A percentile compares a stretch with the other conserved stretches of the same genome.
These are phyloP conservation scores for Monochamus alternatus DNA, from an alignment of 2,888 invertebrate species.

Conservation along the genomic window DNA sequence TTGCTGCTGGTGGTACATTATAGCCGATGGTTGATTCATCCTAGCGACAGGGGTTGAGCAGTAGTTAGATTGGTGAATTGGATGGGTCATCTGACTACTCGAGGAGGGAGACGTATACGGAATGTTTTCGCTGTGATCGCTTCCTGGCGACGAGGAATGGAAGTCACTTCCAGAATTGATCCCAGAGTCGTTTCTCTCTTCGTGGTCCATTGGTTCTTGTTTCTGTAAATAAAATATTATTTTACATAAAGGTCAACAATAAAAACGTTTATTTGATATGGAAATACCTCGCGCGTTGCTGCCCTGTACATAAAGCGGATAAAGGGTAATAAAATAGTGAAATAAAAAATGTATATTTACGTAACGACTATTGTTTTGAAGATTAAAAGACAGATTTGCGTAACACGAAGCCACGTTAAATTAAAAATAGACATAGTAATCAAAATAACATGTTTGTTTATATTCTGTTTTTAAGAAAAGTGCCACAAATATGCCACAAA, in stretches of 20 bases:
- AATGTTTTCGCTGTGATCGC: slow-evolving; percentile 67
- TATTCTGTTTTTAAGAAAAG: slow-evolving; percentile 55
- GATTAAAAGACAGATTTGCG: slow-evolving; percentile 52
- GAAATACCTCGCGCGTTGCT: not conserved
- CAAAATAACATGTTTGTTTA: slow-evolving; percentile 58
- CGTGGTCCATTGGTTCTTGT: slow-evolving; percentile 71
- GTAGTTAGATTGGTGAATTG: slow-evolving; percentile 58
- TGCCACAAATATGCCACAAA: slow-evolving; percentile 51
- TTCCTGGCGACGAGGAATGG: slow-evolving; percentile 76
- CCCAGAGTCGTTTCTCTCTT: slow-evolving; percentile 74
- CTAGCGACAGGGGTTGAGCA: slow-evolving; percentile 54
- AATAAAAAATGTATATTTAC: slow-evolving; percentile 53
- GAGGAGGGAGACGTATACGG: slow-evolving; percentile 41
- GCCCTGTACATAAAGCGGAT: slow-evolving; percentile 27
- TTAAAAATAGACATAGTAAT: slow-evolving; percentile 59
- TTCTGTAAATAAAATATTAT: slow-evolving; percentile 71
- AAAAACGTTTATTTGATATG: slow-evolving; percentile 29
- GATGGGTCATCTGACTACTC: slow-evolving; percentile 35
- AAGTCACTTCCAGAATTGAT: slow-evolving; percentile 78
- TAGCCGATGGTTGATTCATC: not conserved
- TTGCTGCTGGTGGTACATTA: slow-evolving; percentile 14
- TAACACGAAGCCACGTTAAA: slow-evolving; percentile 48
- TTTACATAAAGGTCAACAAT: slow-evolving; percentile 8
- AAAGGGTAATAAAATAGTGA: slow-evolving; percentile 43
- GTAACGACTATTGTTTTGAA: slow-evolving; percentile 51